Evolutionary conservation across 2,113 vertebrate genomes (phyloP).

Genomic region (Sander vitreus): DNA sequence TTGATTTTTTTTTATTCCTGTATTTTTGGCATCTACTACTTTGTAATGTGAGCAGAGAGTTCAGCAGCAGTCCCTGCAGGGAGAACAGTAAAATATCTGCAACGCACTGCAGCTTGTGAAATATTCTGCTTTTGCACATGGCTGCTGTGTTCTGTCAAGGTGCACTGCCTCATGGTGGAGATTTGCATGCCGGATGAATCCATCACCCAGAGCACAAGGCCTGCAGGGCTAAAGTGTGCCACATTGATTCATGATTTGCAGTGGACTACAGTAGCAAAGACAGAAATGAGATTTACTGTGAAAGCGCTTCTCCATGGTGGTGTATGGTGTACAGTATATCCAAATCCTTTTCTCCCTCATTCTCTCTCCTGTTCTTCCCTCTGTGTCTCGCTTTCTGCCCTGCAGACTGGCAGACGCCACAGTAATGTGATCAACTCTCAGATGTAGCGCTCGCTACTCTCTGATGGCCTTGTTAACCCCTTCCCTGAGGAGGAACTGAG

Average conservation of each 20-base stretch:
- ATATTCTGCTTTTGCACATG: conserved; percentile 39
- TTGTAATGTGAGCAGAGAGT: conserved; percentile 47
- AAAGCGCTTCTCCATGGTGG: conserved; percentile 45
- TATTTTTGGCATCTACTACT: conserved; percentile 54
- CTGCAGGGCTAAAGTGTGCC: conserved; percentile 56
- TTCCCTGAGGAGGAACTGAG: conserved; percentile 61
- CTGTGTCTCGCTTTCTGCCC: conserved; percentile 56
- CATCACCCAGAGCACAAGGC: conserved; percentile 52
- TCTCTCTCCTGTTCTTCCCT: conserved; percentile 30
- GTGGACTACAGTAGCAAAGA: conserved; percentile 39
- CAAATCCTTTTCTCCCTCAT: conserved; percentile 50
- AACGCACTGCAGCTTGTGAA: conserved; percentile 51
- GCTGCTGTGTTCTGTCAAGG: conserved; percentile 35
- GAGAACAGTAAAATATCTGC: conserved; percentile 62
- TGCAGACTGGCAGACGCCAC: conserved; percentile 74
- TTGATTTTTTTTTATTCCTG: conserved; percentile 45
- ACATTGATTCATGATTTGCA: conserved; percentile 57
- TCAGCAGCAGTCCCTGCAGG: conserved; percentile 56
- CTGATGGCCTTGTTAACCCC: conserved; percentile 76
- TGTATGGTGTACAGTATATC: conserved; percentile 42
- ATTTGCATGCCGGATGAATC: conserved; percentile 63
- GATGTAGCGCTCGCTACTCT: conserved; percentile 70
- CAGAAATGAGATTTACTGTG: conserved; percentile 55
- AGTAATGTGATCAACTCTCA: conserved; percentile 79
- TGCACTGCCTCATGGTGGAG: conserved; percentile 36